A percentile compares a stretch with the other conserved stretches of the same genome.
Evolutionary conservation across 1,140 invertebrate genomes (phyloP).

Genomic region (Varroa destructor): DNA sequence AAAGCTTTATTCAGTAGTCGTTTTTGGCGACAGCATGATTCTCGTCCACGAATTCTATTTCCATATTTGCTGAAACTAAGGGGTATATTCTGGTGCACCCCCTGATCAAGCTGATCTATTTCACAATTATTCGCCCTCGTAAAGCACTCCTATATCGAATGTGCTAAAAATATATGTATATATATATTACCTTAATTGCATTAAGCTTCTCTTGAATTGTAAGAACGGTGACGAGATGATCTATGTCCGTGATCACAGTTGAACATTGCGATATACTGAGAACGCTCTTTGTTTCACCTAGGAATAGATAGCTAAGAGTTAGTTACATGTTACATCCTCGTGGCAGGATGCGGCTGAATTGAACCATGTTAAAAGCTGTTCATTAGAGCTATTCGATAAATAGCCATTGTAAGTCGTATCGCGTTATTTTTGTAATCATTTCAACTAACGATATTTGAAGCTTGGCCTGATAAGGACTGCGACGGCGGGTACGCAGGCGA

Average conservation of each 20-base stretch:
- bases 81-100: no score
- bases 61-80: no score
- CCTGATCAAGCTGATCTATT: neutral
- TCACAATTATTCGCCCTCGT: neutral
- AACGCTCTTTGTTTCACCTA: constrained; percentile 4
- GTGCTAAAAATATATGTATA: no score
- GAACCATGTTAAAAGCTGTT: no score
- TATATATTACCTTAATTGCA: neutral
- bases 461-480: constrained; percentile 4
- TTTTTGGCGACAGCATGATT: no score
- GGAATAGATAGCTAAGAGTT: neutral
- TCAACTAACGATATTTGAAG: constrained; percentile 16
- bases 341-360: neutral
- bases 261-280: constrained; percentile 12
- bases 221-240: constrained; percentile 1
- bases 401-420: no score
- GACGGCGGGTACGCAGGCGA: neutral
- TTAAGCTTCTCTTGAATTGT: neutral
- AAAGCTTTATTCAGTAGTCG: no score
- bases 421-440: no score
- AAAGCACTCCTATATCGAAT: neutral
- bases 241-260: neutral
- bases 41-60: no score
- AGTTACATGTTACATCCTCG: neutral
- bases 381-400: no score